Evolutionary conservation across 2,113 vertebrate genomes (phyloP).

Genomic region (Globicephala melas): DNA sequence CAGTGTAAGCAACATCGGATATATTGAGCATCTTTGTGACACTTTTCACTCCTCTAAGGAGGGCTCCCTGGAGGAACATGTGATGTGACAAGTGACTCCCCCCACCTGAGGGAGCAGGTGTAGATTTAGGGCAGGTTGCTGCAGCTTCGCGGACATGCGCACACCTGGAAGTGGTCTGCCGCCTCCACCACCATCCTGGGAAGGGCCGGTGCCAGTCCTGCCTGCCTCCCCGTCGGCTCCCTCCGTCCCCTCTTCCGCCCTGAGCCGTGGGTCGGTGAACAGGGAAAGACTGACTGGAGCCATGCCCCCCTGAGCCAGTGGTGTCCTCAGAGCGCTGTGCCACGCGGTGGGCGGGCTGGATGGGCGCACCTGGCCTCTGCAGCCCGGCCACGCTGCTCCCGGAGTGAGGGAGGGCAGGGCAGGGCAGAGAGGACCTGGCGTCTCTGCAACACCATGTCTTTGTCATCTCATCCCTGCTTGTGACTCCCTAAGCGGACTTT

Average conservation of each 20-base stretch:
- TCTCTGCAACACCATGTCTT: accelerated
- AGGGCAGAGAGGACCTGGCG: neutral
- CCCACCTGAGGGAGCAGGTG: no score
- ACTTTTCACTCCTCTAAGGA: neutral
- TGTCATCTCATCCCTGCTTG: neutral
- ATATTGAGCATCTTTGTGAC: neutral
- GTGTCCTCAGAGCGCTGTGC: neutral
- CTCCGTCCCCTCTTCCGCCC: neutral
- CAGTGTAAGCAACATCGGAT: neutral
- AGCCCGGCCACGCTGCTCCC: accelerated
- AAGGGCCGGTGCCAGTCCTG: accelerated
- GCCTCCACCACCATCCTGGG: neutral
- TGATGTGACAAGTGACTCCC: neutral
- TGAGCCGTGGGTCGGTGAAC: neutral
- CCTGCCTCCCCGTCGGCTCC: neutral
- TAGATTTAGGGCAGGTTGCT: neutral
- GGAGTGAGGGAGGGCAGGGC: accelerated
- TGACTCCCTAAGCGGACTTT: accelerated
- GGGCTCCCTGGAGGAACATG: neutral
- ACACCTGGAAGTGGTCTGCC: accelerated
- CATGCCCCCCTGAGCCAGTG: accelerated
- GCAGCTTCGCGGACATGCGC: neutral
- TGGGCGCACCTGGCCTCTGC: accelerated
- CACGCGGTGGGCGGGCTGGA: accelerated
- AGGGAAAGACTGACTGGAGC: accelerated